A percentile compares a stretch with the other conserved stretches of the same genome.
These are phyloP conservation scores for Chamaetylas fuelleborni DNA, from an alignment of 2,113 vertebrate genomes.

Conservation along the genomic window DNA sequence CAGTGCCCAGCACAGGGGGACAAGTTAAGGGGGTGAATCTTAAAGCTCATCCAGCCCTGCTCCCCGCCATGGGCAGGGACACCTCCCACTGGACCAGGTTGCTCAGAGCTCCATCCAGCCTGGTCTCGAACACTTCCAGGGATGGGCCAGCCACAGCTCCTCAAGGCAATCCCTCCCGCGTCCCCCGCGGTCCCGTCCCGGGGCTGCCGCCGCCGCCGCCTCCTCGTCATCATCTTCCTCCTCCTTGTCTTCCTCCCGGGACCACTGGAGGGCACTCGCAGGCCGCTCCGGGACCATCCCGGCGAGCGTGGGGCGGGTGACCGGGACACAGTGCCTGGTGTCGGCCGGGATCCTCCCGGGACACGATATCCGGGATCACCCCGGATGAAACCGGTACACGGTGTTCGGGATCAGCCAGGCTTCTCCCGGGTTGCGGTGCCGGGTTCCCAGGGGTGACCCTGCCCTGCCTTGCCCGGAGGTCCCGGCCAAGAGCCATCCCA, in stretches of 20 bases:
- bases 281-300: background rate
- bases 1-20: background rate
- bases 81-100: fast-evolving
- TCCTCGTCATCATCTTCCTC: fast-evolving
- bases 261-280: slow-evolving; percentile 2
- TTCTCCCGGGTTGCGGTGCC: too few relatives aligned
- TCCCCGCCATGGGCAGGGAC: background rate
- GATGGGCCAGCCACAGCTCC: background rate
- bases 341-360: too few relatives aligned
- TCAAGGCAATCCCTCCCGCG: background rate
- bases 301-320: fast-evolving
- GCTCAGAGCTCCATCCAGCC: background rate
- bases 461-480: background rate
- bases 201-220: background rate
- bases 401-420: background rate
- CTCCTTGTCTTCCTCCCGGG: background rate
- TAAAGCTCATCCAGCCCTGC: background rate
- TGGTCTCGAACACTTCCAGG: background rate
- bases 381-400: too few relatives aligned
- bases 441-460: background rate
- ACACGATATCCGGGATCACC: too few relatives aligned
- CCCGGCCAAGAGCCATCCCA: background rate
- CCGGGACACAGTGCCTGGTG: background rate
- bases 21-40: background rate
- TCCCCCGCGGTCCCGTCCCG: background rate